These are phyloP conservation scores for Procambarus virginalis DNA, from an alignment of 1,140 invertebrate genomes.

Conservation along the genomic window DNA sequence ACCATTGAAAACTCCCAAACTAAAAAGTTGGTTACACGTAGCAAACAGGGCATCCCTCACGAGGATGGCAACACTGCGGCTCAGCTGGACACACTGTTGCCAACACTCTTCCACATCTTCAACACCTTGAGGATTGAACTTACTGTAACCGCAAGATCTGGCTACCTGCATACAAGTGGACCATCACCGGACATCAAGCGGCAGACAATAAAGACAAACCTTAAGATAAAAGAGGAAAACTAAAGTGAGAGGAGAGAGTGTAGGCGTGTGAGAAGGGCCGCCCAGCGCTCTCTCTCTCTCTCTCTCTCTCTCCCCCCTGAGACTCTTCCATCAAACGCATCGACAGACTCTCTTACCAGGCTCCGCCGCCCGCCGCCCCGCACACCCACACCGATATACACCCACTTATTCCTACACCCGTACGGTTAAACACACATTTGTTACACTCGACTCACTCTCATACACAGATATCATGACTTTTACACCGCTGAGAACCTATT, in stretches of 20 bases:
- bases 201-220: neutral
- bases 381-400: conserved; percentile 16
- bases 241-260: neutral
- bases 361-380: neutral
- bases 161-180: too few species aligned
- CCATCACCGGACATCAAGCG: too few species aligned
- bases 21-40: neutral
- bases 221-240: neutral
- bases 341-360: conserved; percentile 54
- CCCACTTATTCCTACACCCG: conserved; percentile 28
- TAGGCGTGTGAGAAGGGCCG: conserved; percentile 1
- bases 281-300: conserved; percentile 12
- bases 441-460: conserved; percentile 33
- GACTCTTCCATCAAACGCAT: conserved; percentile 61
- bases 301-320: conserved; percentile 27
- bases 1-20: too few species aligned
- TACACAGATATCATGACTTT: conserved; percentile 33
- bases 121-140: neutral
- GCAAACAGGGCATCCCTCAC: neutral
- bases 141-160: neutral
- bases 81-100: neutral
- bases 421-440: conserved; percentile 53
- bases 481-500: neutral
- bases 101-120: neutral
- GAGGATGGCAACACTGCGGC: neutral